Conservation (phyloP, 1,140 invertebrate genomes). For the Procambarus virginalis region DNA sequence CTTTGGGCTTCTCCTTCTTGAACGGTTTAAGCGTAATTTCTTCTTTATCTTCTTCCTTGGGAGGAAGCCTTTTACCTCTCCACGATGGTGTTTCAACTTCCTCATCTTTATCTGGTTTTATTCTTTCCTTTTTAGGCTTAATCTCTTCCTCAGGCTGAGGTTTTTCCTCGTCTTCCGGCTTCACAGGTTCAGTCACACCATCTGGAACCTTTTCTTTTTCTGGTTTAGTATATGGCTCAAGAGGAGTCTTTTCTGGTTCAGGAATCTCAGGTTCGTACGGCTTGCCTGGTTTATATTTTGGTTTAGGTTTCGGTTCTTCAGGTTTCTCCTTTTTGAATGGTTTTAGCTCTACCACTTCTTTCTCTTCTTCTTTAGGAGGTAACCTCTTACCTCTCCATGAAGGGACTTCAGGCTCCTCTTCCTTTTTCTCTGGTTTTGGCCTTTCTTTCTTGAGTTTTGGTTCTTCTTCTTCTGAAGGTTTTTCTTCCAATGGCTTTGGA, state of each 20-base stretch:
- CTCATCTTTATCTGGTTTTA: conserved; percentile 55
- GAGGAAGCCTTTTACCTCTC: conserved; percentile 48
- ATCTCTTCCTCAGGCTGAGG: conserved; percentile 27
- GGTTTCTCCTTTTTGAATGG: conserved; percentile 65
- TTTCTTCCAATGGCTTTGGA: conserved; percentile 42
- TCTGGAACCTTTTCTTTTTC: conserved; percentile 68
- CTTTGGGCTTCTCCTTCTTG: conserved; percentile 72
- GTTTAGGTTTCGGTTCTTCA: conserved; percentile 40
- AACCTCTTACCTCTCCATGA: conserved; percentile 51
- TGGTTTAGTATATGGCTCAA: conserved; percentile 47
- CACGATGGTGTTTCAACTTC: conserved; percentile 42
- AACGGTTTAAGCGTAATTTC: conserved; percentile 74
- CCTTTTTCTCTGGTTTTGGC: conserved; percentile 36
- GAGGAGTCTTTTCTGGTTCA: conserved; percentile 37
- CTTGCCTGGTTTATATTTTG: conserved; percentile 37
- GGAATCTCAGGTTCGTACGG: conserved; percentile 57
- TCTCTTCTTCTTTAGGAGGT: conserved; percentile 68
- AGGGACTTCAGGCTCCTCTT: conserved; percentile 52
- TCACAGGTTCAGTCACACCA: background rate
- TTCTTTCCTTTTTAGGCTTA: conserved; percentile 46
- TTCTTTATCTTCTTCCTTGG: conserved; percentile 71
- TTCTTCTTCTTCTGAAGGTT: conserved; percentile 37
- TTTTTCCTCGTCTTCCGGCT: conserved; percentile 50
- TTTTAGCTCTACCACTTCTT: conserved; percentile 60
- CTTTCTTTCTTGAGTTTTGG: conserved; percentile 45